Conservation (phyloP, 2,888 invertebrate genomes). For the Chymomyza amoena region DNA sequence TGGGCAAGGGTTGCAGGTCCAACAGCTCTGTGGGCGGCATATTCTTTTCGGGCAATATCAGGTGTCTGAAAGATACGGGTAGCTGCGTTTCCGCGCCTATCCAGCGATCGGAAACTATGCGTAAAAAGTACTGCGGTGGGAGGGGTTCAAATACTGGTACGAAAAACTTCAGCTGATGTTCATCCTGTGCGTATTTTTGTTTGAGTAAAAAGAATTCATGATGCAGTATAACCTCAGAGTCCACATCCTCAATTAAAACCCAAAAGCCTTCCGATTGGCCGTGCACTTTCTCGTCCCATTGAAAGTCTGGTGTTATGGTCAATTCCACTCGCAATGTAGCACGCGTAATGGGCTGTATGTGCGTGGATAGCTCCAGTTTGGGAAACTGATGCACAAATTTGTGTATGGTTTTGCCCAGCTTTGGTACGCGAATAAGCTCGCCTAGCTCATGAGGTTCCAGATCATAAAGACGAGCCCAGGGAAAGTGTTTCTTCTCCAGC, state of each 20-base stretch:
- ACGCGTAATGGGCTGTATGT: constrained; percentile 98
- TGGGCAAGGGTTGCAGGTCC: constrained; percentile 97
- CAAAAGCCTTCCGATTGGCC: constrained; percentile 92
- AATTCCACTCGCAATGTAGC: constrained; percentile 96
- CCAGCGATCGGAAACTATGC: constrained; percentile 94
- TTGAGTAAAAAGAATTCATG: constrained; percentile 97
- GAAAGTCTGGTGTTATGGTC: constrained; percentile 98
- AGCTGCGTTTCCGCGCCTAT: constrained; percentile 96
- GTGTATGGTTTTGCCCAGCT: constrained; percentile 92
- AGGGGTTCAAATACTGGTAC: constrained; percentile 99
- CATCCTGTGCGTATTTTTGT: constrained; percentile 95
- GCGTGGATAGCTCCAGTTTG: constrained; percentile 95
- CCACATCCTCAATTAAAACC: constrained; percentile 93
- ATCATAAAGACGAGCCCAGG: constrained; percentile 96
- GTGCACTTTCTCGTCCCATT: constrained; percentile 97
- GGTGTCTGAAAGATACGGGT: constrained; percentile 97
- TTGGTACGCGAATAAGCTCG: constrained; percentile 82
- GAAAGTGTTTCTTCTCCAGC: constrained; percentile 98
- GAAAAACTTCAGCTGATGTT: constrained; percentile 97
- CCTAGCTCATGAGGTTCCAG: constrained; percentile 98
- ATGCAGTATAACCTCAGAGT: constrained; percentile 94
- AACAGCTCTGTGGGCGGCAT: constrained; percentile 97
- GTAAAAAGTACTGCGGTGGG: constrained; percentile 98
- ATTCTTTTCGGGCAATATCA: constrained; percentile 98
- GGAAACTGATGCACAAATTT: constrained; percentile 94